These are phyloP conservation scores for Seriola dumerili DNA, from an alignment of 2,113 vertebrate species.

Conservation along the genomic window DNA sequence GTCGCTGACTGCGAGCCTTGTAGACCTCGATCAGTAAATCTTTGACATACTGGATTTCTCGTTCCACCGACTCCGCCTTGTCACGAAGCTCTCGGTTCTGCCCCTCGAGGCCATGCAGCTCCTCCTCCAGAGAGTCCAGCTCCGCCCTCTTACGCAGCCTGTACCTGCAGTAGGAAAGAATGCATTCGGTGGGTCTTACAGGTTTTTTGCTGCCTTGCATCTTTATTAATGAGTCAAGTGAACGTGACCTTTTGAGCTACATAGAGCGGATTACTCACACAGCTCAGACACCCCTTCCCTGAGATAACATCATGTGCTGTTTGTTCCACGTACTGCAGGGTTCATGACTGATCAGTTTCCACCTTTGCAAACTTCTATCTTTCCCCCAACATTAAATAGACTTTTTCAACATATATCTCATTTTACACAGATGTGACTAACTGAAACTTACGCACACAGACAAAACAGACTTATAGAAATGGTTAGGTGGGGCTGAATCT, in stretches of 20 bases:
- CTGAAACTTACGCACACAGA: background rate
- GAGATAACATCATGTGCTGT: background rate
- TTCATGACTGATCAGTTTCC: background rate
- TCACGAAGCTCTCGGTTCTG: constrained; percentile 92
- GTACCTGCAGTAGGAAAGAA: constrained; percentile 82
- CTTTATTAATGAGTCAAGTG: constrained; percentile 26
- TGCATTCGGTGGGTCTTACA: background rate
- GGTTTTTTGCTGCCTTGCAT: constrained; percentile 56
- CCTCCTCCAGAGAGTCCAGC: constrained; percentile 92
- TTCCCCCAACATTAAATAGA: background rate
- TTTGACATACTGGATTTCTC: constrained; percentile 95
- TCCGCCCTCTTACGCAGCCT: constrained; percentile 93
- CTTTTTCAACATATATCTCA: background rate
- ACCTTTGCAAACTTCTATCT: background rate
- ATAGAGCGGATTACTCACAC: constrained; percentile 6
- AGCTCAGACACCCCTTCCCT: constrained; percentile 10
- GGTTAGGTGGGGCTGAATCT: constrained; percentile 70
- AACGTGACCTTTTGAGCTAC: constrained; percentile 37
- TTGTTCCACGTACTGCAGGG: constrained; percentile 1
- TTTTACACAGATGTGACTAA: constrained; percentile 17
- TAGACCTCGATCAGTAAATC: constrained; percentile 95
- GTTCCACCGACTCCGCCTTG: constrained; percentile 93
- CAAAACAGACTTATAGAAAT: constrained; percentile 37
- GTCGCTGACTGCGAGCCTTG: constrained; percentile 93
- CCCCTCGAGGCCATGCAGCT: constrained; percentile 91